A percentile compares a stretch with the other conserved stretches of the same genome.
These are phyloP conservation scores for Malacoctenus gilli DNA, from an alignment of 2,797 vertebrate species.

Conservation along the genomic window DNA sequence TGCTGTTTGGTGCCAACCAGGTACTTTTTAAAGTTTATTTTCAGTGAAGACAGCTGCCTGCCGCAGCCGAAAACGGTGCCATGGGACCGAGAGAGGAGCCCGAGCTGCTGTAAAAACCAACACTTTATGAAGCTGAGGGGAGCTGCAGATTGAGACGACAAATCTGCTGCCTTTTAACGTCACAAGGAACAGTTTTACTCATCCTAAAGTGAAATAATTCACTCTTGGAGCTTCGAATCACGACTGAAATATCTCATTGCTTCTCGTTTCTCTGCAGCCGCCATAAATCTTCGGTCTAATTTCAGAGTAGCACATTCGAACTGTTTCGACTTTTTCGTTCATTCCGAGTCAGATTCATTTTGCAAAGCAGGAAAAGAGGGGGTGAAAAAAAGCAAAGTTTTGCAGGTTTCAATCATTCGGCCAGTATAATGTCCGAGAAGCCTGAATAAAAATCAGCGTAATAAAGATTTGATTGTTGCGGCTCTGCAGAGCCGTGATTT, in stretches of 20 bases:
- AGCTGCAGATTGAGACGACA: neutral
- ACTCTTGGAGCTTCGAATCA: neutral
- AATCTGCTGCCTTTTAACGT: neutral
- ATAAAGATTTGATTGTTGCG: neutral
- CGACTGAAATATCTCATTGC: neutral
- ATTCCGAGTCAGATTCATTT: neutral
- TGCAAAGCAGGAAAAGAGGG: neutral
- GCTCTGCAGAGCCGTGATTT: neutral
- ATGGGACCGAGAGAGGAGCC: neutral
- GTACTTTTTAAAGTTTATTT: neutral
- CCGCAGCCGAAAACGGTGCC: slow-evolving; percentile 1
- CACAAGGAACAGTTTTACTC: too few species aligned
- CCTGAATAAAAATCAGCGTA: neutral
- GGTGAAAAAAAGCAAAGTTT: neutral
- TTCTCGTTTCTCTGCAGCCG: neutral
- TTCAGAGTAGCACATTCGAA: neutral
- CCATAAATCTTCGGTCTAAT: neutral
- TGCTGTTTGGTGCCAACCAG: neutral
- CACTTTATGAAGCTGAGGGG: neutral
- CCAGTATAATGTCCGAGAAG: neutral
- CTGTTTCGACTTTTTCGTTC: neutral
- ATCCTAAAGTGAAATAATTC: neutral
- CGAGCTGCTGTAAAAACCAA: slow-evolving; percentile 1
- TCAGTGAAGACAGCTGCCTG: neutral
- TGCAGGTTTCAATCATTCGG: neutral